Base-by-base conservation (phyloP, 2,888 invertebrate genomes). In the Lypha dubia region DNA sequence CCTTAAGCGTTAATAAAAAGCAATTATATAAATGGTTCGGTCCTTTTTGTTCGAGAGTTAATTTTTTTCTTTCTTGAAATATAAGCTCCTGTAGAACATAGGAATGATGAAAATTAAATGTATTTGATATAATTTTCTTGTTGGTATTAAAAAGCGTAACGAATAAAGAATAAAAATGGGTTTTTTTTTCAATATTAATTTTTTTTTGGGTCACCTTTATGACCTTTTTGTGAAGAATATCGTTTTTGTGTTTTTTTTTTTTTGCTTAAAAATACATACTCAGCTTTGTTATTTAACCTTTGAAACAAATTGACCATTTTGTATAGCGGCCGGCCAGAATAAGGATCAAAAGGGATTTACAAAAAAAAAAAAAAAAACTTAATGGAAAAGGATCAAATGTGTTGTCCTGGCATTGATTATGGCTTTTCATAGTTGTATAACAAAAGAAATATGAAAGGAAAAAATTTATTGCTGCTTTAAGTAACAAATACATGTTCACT, bases 221-320 rank as follows among this genome's bases (percentile, higher is more conserved):
- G 20, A 17, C 56, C 44, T 65, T 75, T 75, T 65, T 56, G n/a
- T 44, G 11, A 44, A 32, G 41, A 1, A 6, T 41, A n/a, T 60
- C 56, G 38, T 49, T 71, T n/a, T n/a, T n/a, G n/a, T n/a, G n/a
- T n/a, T n/a, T n/a, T n/a, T n/a, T n/a, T 62, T 63, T 35, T 32
- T 6, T 9, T 28, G 8, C 38, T 2, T 53, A 3, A 22, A 22
- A 35, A 13, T 24, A 62, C 28, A 51, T 58, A 51, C 20, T 49
- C 46, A 63, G 51, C 63, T 56, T 17, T 76, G 63, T 71, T 71
- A 62, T 76, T 76, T 73, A 80, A 76, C 70, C 79, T 84, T 80
- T 84, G 38, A 76, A 80, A 76, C 79, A 80, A 84, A 84, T 84
- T 76, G 79, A 76, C 79, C 76, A 38, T 80, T 79, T 83, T 58